Base-by-base conservation (phyloP, 2,888 invertebrate genomes). In the Hemistola chrysoprasaria region DNA sequence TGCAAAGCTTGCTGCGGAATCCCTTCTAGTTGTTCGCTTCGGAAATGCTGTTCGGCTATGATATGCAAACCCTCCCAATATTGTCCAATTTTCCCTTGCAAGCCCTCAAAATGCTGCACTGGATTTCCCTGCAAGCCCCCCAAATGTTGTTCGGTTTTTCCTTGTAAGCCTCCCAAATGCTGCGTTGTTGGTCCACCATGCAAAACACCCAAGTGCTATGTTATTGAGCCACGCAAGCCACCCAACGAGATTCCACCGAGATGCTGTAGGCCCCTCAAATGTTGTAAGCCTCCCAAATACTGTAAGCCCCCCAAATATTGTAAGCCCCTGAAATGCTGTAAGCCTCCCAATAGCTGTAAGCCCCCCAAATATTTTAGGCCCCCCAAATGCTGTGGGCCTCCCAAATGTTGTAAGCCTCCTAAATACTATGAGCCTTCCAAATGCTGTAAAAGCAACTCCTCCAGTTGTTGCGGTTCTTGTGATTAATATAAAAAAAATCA, bases 271-370 rank as follows among this genome's bases (percentile, higher is more conserved):
- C 16, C 16, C 16, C 16, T 4, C 2, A 16, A 16, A 16, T 16
- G 16, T 4, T 16, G 16, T 16, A 2, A 2, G 16, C 16, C 16
- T 16, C 2, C 2, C 3, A n/a, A n/a, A n/a, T 4, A 2, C 24
- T 38, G 36, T 40, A 23, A 35, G 4, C 16, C 16, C 16, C 16
- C 16, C 4, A 16, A 16, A 16, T n/a, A n/a, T 7, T 73, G 72
- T 48, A 56, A 63, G 1, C 68, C 72, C 8, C 61, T 64, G 22
- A 71, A 62, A 44, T 70, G 69, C 44, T 67, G 68, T 50, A 63
- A 69, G 0, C 34, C 56, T 8, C n/a, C n/a, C n/a, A 48, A 54
- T 11, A 51, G 56, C 4, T 70, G 68, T 48, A 58, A 59, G 23
- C 53, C 60, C 4, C 50, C 53, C 5, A 65, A 55, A 53, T 61